Evolutionary conservation across 2,113 vertebrate species (phyloP).

Genomic region (Otus sunia): DNA sequence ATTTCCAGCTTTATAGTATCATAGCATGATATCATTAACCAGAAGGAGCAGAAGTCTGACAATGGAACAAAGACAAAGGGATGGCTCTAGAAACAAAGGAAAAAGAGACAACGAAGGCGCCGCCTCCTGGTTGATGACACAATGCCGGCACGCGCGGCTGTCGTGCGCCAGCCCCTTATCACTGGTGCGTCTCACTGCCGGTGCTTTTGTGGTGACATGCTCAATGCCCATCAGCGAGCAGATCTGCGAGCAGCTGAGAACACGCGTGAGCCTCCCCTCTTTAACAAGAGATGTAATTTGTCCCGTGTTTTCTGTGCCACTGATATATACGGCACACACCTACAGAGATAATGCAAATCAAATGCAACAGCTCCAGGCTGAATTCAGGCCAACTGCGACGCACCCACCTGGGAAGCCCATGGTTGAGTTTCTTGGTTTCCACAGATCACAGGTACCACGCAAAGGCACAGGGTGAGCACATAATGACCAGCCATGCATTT

Average conservation of each 20-base stretch:
- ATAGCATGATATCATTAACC: not conserved
- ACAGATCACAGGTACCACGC: not conserved
- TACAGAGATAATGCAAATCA: not conserved
- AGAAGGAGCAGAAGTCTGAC: not conserved
- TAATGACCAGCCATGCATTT: not conserved
- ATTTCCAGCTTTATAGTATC: not conserved
- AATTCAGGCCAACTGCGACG: rapidly evolving
- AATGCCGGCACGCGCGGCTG: not conserved
- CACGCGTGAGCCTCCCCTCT: not conserved
- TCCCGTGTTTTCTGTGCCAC: not conserved
- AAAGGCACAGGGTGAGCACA: not conserved
- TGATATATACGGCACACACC: not conserved
- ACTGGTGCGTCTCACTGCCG: not conserved
- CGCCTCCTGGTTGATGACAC: not conserved
- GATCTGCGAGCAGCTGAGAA: not conserved
- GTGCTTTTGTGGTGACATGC: not conserved
- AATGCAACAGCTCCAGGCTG: not conserved
- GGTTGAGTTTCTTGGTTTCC: not conserved
- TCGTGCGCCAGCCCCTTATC: not conserved
- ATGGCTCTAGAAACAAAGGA: not conserved
- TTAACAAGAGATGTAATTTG: not conserved
- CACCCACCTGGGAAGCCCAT: not conserved
- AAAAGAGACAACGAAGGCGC: not conserved
- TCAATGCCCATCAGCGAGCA: not conserved
- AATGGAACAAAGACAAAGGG: not conserved